A percentile compares a stretch with the other conserved stretches of the same genome.
Evolutionary conservation across 2,797 vertebrate genomes (phyloP).

Genomic region (Acestrorhynchus altus): DNA sequence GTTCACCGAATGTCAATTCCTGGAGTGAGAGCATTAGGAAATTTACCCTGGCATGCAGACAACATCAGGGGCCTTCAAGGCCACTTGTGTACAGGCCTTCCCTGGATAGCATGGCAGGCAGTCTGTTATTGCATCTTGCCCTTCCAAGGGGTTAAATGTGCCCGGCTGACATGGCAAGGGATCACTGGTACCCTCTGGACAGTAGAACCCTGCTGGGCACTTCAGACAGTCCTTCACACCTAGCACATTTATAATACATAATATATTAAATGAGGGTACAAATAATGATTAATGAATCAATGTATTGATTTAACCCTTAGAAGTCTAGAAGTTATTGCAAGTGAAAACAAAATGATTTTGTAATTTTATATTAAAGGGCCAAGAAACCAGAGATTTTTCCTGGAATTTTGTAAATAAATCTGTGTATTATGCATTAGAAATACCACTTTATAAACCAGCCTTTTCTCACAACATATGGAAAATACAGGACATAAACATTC

Average conservation of each 20-base stretch:
- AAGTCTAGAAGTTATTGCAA: not conserved
- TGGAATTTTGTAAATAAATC: too few species aligned
- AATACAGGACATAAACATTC: too few species aligned
- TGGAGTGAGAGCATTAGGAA: not conserved
- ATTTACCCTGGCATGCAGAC: conserved; percentile 83
- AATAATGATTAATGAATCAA: not conserved
- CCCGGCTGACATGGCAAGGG: conserved; percentile 83
- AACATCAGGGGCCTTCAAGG: conserved; percentile 81
- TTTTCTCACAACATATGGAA: too few species aligned
- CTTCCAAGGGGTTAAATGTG: conserved; percentile 81
- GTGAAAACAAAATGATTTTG: not conserved
- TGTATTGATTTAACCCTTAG: not conserved
- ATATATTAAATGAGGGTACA: not conserved
- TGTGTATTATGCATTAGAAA: too few species aligned
- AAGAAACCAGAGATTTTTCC: too few species aligned
- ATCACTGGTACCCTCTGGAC: conserved; percentile 77
- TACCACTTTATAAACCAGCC: too few species aligned
- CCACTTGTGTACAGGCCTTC: conserved; percentile 86
- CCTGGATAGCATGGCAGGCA: conserved; percentile 84
- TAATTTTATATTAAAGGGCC: too few species aligned
- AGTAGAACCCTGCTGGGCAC: conserved; percentile 87
- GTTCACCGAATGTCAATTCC: not conserved
- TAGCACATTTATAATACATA: conserved; percentile 54
- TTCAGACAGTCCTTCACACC: conserved; percentile 82
- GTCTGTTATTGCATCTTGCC: conserved; percentile 82